Evolutionary conservation across 2,888 invertebrate genomes (phyloP), one percentile per base, ranked within the genome.

Genomic region (Xylota sylvarum): DNA sequence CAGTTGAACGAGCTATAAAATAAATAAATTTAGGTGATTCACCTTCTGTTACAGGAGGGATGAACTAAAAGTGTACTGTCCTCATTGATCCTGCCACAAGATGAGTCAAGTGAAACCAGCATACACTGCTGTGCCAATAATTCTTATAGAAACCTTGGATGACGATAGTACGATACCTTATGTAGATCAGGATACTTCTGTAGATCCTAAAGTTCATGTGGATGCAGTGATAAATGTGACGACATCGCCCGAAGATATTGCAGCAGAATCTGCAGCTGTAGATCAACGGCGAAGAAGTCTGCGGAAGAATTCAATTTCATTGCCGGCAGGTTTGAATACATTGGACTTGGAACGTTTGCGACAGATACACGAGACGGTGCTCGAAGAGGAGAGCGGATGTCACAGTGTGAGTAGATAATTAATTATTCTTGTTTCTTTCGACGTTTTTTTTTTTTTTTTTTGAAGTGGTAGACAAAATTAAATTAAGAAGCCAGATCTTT

Each of bases 221-320:
- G 65, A 67, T 50, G 69, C 64, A 4, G 73, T 82, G 43, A 82
- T 86, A 43, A 85, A 76, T 97, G 89, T 94, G 96, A 92, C 96
- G 96, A 92, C 94, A 43, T 27, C 62, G n/a, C 46, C 30, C 10
- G 46, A 30, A 27, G 37, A n/a, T 95, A 93, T 94, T 97, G 93
- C 97, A 97, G 89, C 97, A 95, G 89, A 95, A 95, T 92, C 96
- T 96, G 89, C 95, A 95, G 92, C 96, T 96, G 89, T 78, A 80
- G 55, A 76, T 60, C 85, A 88, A 83, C 76, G 79, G n/a, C 56
- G 37, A 7, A 69, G 89, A 0, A 89, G 89, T n/a, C 90, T 95
- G 65, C 93, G 96, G 64, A 94, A 95, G 88, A 95, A 96, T 88
- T 96, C 96, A 2, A 95, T 96, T 85, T 96, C 96, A 2, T 94